phyloP scores from a whole-genome alignment of 2,113 vertebrate genomes.

The Cepphus grylle region DNA sequence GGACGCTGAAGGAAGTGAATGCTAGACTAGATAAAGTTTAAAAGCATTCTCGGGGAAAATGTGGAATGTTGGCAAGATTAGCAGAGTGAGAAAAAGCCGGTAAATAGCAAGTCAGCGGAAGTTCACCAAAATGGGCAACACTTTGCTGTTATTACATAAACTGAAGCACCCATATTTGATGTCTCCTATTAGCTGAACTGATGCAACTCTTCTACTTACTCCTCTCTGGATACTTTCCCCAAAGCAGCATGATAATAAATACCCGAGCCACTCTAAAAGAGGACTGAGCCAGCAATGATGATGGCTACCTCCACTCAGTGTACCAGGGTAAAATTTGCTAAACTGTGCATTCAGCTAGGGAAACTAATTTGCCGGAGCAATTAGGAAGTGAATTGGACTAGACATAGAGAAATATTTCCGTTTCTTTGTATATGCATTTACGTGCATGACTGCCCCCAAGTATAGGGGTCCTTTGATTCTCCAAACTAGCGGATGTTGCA shows the following conservation, averaged over 20 bases:
- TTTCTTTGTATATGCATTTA: conserved; percentile 46
- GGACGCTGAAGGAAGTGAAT: not conserved
- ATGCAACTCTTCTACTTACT: not conserved
- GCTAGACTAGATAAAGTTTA: not conserved
- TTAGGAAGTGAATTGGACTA: conserved; percentile 45
- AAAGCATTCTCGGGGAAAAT: not conserved
- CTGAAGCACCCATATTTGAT: not conserved
- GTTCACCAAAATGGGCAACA: not conserved
- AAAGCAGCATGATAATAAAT: not conserved
- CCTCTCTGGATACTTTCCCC: not conserved
- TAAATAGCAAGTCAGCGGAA: not conserved
- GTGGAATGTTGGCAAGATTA: not conserved
- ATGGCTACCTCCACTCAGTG: not conserved
- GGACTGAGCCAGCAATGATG: not conserved
- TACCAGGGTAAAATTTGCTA: not conserved
- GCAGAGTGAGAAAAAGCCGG: not conserved
- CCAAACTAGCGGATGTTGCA: not conserved
- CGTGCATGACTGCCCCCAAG: conserved; percentile 38
- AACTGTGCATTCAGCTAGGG: not conserved
- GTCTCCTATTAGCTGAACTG: not conserved
- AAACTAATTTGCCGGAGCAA: conserved; percentile 37
- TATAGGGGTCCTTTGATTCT: conserved; percentile 18
- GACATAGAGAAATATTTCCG: not conserved
- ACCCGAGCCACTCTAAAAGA: not conserved
- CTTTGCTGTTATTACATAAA: not conserved